Percentiles rank a stretch among this genome's conserved stretches.
Conservation (phyloP, 2,797 vertebrate genomes). For the Enteromius afrohamiltoni region DNA sequence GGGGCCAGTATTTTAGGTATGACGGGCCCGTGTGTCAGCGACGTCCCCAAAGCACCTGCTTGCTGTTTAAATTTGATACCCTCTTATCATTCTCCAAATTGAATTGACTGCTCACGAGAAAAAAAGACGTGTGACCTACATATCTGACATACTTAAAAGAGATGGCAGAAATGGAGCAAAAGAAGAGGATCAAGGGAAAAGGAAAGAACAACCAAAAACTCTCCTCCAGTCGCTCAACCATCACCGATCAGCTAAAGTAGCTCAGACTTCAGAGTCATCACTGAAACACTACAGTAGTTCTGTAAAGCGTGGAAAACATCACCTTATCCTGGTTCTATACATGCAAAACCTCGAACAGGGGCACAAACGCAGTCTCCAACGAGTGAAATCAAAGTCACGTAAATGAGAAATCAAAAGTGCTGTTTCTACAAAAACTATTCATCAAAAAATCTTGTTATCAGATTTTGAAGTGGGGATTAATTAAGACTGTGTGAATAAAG, state of each 20-base stretch:
- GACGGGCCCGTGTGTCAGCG: slow-evolving; percentile 58
- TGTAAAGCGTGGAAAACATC: background rate
- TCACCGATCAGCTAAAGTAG: background rate
- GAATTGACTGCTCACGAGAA: slow-evolving; percentile 70
- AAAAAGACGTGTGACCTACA: slow-evolving; percentile 75
- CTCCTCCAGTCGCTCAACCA: background rate
- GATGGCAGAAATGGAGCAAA: slow-evolving; percentile 60
- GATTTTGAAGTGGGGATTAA: background rate
- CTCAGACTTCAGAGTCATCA: background rate
- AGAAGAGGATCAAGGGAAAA: slow-evolving; percentile 44
- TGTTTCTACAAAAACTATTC: background rate
- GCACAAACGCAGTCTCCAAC: background rate
- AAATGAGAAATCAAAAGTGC: background rate
- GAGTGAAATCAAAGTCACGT: background rate
- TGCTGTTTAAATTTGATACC: slow-evolving; percentile 75
- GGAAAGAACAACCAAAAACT: slow-evolving; percentile 8
- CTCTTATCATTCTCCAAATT: slow-evolving; percentile 74
- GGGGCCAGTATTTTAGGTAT: slow-evolving; percentile 71
- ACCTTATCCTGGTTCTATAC: background rate
- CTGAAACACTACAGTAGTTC: background rate
- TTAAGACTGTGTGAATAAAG: background rate
- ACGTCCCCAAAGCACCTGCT: slow-evolving; percentile 67
- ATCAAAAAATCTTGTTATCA: background rate
- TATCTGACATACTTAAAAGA: slow-evolving; percentile 77
- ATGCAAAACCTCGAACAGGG: background rate